A percentile compares a stretch with the other conserved stretches of the same genome.
phyloP scores from a whole-genome alignment of 2,888 invertebrate species.

The Rotaria sp. region DNA sequence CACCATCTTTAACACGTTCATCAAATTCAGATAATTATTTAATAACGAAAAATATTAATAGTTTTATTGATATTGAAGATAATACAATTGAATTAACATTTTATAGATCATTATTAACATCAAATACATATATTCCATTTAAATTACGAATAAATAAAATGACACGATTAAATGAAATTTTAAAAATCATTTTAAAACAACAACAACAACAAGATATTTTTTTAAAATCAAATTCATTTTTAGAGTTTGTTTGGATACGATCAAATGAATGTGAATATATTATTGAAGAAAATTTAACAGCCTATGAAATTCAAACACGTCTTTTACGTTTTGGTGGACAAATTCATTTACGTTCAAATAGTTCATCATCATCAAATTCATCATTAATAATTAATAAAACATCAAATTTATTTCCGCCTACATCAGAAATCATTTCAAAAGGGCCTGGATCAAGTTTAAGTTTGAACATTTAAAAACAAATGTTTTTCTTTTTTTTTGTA shows the following conservation, averaged over 20 bases:
- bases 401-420: not conserved
- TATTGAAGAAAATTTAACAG: slow-evolving; percentile 5
- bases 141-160: not conserved
- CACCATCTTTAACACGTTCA: not conserved
- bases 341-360: not conserved
- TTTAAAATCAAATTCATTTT: not conserved
- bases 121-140: not conserved
- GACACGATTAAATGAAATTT: not conserved
- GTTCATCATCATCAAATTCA: not conserved
- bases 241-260: not conserved
- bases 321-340: not conserved
- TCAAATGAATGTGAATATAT: not conserved
- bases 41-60: not conserved
- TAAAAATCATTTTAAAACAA: not conserved
- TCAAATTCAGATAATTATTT: not conserved
- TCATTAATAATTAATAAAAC: not conserved
- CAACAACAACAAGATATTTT: not conserved
- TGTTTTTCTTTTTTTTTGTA: not conserved
- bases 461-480: not conserved
- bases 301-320: not conserved
- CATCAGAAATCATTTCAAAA: not conserved
- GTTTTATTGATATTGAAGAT: not conserved
- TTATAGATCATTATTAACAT: not conserved
- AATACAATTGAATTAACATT: not conserved
- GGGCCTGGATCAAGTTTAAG: not conserved